Base-by-base conservation (phyloP, 2,888 invertebrate species). In the Halictus ligatus region DNA sequence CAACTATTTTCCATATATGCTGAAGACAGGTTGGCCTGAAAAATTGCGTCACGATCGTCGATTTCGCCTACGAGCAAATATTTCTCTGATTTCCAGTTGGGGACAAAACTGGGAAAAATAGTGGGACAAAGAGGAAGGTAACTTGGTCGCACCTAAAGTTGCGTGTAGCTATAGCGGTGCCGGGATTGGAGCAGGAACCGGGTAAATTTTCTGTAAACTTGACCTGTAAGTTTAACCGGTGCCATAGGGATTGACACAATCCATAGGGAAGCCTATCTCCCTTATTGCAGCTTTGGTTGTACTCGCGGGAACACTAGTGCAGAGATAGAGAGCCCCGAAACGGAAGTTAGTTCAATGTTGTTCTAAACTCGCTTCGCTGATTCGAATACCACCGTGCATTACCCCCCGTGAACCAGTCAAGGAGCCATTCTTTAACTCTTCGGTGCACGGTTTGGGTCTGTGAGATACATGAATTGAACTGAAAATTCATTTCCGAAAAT, bases 211-310 rank as follows among this genome's bases (percentile, higher is more conserved):
- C 71, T 43, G n/a, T 43, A 71, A 71, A 71, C 71, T 71, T 71
- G 71, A 71, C 71, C 71, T 71, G 71, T 43, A 71, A 43, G 40
- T 71, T 71, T 43, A 71, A 69, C 40, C 40, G 40, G 69, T 35
- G 69, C 71, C 71, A 43, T 43, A 71, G 71, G 71, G 71, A 71
- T 71, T 71, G 71, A 71, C 43, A 71, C n/a, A n/a, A 71, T 43
- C 40, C 71, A 71, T 71, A 71, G 71, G 40, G 71, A 71, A 71
- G 43, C 43, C 71, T 71, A 71, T 71, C 71, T 71, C 71, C 43
- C 40, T 71, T 71, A 71, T 71, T 71, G 71, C 71, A 71, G 71
- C 71, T 71, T 71, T 13, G 71, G 71, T 71, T n/a, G 71, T n/a
- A 71, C 71, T 71, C 71, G 71, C 13, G 71, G 43, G 71, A 71